Conservation (phyloP, 2,888 invertebrate species). For the Acronicta aceris region DNA sequence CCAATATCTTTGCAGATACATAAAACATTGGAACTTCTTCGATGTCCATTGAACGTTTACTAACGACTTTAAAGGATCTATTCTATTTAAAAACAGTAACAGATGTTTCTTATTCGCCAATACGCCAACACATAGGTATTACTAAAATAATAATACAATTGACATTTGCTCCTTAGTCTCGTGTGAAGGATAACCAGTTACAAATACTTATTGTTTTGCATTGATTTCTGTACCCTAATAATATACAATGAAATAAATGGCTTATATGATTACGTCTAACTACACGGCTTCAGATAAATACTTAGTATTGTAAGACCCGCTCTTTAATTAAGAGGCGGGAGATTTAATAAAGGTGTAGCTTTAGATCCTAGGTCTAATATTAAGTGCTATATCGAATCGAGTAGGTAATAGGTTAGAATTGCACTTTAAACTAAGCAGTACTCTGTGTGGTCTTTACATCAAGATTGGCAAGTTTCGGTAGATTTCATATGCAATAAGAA, state of each 20-base stretch:
- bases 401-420: conserved; percentile 21
- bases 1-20: conserved; percentile 1
- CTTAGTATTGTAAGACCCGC: conserved; percentile 28
- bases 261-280: conserved; percentile 27
- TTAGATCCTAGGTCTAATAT: conserved; percentile 25
- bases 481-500: too few relatives aligned
- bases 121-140: conserved; percentile 11
- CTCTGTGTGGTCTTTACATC: conserved; percentile 13
- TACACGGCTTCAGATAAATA: conserved; percentile 17
- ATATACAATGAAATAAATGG: conserved; percentile 25
- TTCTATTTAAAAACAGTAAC: not conserved
- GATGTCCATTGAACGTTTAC: not conserved
- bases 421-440: not conserved
- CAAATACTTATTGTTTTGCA: conserved; percentile 37
- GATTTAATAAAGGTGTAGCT: conserved; percentile 19
- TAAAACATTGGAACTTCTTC: conserved; percentile 14
- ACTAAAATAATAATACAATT: conserved; percentile 46
- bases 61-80: not conserved
- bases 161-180: conserved; percentile 55
- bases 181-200: conserved; percentile 58
- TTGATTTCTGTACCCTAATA: conserved; percentile 36
- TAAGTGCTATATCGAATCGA: conserved; percentile 37
- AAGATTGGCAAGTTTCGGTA: too few relatives aligned
- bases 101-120: conserved; percentile 15
- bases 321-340: conserved; percentile 40